A percentile compares a stretch with the other conserved stretches of the same genome.
These are phyloP conservation scores for Pandemis cinnamomeana DNA, from an alignment of 2,888 invertebrate species.

Conservation along the genomic window DNA sequence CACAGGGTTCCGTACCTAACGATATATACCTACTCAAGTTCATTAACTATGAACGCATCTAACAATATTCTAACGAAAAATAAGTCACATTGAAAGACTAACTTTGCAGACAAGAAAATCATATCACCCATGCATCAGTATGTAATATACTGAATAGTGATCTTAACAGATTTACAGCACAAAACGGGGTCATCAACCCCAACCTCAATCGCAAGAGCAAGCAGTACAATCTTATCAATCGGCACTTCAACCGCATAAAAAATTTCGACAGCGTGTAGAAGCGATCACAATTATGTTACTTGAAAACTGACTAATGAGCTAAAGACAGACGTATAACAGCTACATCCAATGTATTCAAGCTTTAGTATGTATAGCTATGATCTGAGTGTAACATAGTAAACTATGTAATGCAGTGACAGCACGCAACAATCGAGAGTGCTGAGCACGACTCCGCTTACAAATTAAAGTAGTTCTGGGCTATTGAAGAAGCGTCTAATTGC, in stretches of 20 bases:
- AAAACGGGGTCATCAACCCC: conserved; percentile 15
- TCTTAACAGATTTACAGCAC: no score
- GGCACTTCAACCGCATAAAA: conserved; percentile 22
- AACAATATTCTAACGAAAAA: no score
- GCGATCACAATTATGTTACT: conserved; percentile 26
- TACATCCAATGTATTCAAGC: neutral
- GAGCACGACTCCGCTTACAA: conserved; percentile 29
- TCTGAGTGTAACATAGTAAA: neutral
- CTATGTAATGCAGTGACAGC: conserved; percentile 26
- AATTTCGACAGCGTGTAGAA: conserved; percentile 26
- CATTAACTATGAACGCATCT: no score
- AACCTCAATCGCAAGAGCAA: conserved; percentile 19
- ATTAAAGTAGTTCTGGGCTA: conserved; percentile 30
- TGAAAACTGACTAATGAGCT: conserved; percentile 4
- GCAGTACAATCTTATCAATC: conserved; percentile 23
- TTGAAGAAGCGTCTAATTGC: conserved; percentile 29
- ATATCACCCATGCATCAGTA: no score
- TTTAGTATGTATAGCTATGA: no score
- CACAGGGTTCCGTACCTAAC: neutral
- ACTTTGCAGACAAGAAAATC: no score
- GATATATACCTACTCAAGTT: neutral
- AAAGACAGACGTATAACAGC: neutral
- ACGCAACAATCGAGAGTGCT: conserved; percentile 40
- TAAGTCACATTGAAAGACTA: no score
- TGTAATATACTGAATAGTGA: no score